Evolutionary conservation across 2,113 vertebrate genomes (phyloP).

Genomic region (Neolamprologus hecqui): DNA sequence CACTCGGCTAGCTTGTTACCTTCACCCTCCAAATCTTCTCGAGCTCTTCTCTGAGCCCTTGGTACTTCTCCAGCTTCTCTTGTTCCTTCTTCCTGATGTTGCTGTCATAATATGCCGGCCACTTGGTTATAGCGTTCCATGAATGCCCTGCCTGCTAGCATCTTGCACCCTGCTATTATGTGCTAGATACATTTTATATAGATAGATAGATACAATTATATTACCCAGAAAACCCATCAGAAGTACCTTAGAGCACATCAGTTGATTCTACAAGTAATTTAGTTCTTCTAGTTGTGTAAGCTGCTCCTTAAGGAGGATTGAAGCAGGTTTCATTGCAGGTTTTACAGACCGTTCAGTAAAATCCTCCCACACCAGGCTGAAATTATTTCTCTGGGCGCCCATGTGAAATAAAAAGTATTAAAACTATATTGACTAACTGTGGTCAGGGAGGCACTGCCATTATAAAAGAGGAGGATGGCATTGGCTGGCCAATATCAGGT

Average conservation of each 20-base stretch:
- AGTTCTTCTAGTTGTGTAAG: neutral
- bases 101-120: neutral
- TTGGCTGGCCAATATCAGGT: neutral
- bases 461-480: neutral
- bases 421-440: constrained; percentile 20
- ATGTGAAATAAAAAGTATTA: constrained; percentile 30
- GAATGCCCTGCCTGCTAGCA: neutral
- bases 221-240: neutral
- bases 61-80: neutral
- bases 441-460: neutral
- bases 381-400: constrained; percentile 11
- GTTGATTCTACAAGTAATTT: constrained; percentile 17
- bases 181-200: neutral
- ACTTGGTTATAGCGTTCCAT: neutral
- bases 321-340: neutral
- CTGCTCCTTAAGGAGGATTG: neutral
- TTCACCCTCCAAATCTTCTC: neutral
- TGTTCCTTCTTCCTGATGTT: neutral
- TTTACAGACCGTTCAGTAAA: constrained; percentile 12
- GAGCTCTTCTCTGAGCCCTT: neutral
- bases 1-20: neutral
- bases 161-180: neutral
- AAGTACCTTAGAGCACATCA: neutral
- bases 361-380: neutral
- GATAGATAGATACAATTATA: neutral